phyloP scores from a whole-genome alignment of 1,140 invertebrate species.

The Thalassaphorura encarpata region DNA sequence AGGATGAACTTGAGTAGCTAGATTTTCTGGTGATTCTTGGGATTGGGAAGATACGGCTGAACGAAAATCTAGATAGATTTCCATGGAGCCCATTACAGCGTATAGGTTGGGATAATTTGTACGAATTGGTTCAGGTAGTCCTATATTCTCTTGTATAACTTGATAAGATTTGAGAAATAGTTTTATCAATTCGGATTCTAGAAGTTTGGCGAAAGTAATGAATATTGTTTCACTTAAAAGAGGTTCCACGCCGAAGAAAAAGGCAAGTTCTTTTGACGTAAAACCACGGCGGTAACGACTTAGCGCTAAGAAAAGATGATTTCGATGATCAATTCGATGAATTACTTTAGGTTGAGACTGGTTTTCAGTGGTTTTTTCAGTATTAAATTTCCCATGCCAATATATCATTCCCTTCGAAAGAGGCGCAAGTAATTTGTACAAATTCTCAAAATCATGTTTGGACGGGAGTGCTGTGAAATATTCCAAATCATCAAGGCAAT shows the following conservation, averaged over 20 bases:
- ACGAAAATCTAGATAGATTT: conserved; percentile 1
- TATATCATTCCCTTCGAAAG: no score
- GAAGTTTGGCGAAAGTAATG: neutral
- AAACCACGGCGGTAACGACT: neutral
- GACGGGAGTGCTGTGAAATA: no score
- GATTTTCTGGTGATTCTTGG: neutral
- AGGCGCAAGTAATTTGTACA: no score
- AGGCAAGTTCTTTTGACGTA: neutral
- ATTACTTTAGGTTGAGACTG: no score
- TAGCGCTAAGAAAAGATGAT: neutral
- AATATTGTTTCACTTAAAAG: neutral
- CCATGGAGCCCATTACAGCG: neutral
- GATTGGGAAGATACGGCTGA: neutral
- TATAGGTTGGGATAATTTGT: neutral
- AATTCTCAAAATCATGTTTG: no score
- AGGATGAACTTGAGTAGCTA: neutral
- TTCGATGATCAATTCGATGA: neutral
- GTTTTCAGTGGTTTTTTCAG: no score
- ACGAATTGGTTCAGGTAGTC: neutral
- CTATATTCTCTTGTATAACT: neutral
- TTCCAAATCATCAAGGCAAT: no score
- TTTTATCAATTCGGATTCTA: neutral
- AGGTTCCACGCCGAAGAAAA: neutral
- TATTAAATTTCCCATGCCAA: no score
- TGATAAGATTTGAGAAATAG: neutral